phyloP scores from a whole-genome alignment of 2,888 invertebrate genomes.

The Agrochola circellaris region DNA sequence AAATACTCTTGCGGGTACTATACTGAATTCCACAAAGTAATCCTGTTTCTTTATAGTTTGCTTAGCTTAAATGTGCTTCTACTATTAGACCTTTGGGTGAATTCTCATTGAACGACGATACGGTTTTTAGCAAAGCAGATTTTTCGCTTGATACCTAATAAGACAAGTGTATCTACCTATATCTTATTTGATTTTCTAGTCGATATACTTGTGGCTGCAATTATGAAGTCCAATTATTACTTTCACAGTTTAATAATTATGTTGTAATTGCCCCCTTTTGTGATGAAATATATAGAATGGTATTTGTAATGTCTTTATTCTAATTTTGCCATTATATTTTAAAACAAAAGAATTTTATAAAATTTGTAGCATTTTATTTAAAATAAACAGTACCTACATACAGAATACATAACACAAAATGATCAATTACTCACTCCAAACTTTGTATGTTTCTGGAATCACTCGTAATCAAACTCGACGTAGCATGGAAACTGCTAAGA shows the following conservation, averaged over 20 bases:
- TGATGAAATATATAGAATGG: background rate
- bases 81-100: background rate
- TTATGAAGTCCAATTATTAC: background rate
- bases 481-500: constrained; percentile 69
- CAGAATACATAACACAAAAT: background rate
- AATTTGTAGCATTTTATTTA: background rate
- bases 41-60: constrained; percentile 24
- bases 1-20: background rate
- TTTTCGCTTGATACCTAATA: background rate
- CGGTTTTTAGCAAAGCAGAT: background rate
- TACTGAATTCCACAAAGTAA: constrained; percentile 26
- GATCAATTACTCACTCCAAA: background rate
- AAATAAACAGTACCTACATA: background rate
- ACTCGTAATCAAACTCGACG: constrained; percentile 59
- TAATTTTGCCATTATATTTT: background rate
- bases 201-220: background rate
- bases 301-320: background rate
- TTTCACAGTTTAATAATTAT: background rate
- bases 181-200: background rate
- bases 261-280: background rate
- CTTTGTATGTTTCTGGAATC: constrained; percentile 50
- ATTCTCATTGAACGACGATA: constrained; percentile 22
- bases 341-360: too few relatives aligned
- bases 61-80: constrained; percentile 7
- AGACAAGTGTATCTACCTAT: background rate